Conservation (phyloP, 2,888 invertebrate genomes). For the Zootermopsis nevadensis region DNA sequence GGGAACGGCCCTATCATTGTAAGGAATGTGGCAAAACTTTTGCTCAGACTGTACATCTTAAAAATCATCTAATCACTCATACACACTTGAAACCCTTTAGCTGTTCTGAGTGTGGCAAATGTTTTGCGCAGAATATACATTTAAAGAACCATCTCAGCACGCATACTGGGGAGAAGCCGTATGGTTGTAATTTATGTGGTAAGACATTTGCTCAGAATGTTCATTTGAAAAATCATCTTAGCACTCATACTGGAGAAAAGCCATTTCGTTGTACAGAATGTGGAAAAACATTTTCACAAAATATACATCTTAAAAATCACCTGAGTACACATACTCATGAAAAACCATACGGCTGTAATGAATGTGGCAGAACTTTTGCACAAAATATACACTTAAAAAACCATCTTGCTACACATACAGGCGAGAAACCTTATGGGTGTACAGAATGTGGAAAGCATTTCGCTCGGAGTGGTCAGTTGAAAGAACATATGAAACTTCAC, state of each 20-base stretch:
- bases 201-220: conserved; percentile 37
- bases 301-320: conserved; percentile 43
- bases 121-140: conserved; percentile 35
- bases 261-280: conserved; percentile 36
- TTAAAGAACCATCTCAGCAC: conserved; percentile 31
- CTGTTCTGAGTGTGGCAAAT: conserved; percentile 35
- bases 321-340: conserved; percentile 34
- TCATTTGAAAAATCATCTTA: conserved; percentile 39
- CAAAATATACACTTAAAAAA: conserved; percentile 36
- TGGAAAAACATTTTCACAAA: conserved; percentile 44
- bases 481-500: conserved; percentile 31
- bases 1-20: conserved; percentile 19
- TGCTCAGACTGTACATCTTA: conserved; percentile 26
- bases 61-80: conserved; percentile 35
- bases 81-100: conserved; percentile 31
- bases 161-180: conserved; percentile 21
- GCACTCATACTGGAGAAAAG: conserved; percentile 40
- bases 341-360: conserved; percentile 40
- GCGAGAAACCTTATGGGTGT: conserved; percentile 32
- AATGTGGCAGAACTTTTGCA: conserved; percentile 45
- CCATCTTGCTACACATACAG: conserved; percentile 28
- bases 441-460: conserved; percentile 35
- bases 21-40: conserved; percentile 29
- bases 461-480: conserved; percentile 26
- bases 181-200: conserved; percentile 26